Evolutionary conservation across 2,113 vertebrate genomes (phyloP).

Genomic region (Terrapene triunguis): DNA sequence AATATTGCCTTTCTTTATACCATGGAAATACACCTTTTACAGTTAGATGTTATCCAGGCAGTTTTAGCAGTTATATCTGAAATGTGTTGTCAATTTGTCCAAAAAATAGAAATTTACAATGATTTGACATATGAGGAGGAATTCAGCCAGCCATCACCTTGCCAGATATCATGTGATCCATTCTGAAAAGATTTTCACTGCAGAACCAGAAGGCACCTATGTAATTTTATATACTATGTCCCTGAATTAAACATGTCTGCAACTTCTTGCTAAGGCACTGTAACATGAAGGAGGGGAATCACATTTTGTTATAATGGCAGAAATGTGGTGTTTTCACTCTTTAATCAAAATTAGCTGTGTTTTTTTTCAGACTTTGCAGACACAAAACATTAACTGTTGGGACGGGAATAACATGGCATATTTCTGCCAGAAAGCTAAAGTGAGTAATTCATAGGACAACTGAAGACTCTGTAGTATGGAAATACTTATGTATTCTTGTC

Average conservation of each 20-base stretch:
- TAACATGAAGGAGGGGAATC: neutral
- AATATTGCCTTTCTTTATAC: rapidly evolving
- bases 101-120: neutral
- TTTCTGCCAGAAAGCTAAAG: neutral
- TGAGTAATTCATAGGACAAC: neutral
- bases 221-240: neutral
- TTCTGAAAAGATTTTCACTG: neutral
- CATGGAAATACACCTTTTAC: neutral
- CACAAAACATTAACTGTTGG: neutral
- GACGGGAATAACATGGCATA: neutral
- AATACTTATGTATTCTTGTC: neutral
- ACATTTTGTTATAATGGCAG: neutral
- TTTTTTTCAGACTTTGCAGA: neutral
- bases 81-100: neutral
- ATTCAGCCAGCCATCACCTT: neutral
- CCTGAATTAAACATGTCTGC: neutral
- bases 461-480: neutral
- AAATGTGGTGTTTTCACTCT: neutral
- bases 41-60: neutral
- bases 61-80: rapidly evolving
- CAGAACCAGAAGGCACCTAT: neutral
- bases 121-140: neutral
- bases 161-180: neutral
- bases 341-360: neutral
- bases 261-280: neutral